Evolutionary conservation across 2,113 vertebrate genomes (phyloP).

Genomic region (Centropristis striata): DNA sequence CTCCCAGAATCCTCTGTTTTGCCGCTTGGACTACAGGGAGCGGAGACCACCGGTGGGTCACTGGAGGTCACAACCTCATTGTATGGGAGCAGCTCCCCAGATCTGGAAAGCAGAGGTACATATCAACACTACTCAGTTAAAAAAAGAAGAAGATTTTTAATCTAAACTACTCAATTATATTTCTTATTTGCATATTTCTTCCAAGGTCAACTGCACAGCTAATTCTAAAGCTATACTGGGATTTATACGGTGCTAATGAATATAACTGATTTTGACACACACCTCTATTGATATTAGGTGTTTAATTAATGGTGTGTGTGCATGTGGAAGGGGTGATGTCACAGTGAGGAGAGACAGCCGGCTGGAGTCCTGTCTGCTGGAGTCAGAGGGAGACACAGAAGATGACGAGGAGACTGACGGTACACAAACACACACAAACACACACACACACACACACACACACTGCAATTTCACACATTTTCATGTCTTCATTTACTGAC

Average conservation of each 20-base stretch:
- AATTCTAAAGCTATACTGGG: constrained; percentile 22
- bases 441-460: constrained; percentile 25
- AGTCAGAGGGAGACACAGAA: constrained; percentile 82
- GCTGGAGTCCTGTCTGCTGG: constrained; percentile 74
- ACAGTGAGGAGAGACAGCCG: constrained; percentile 77
- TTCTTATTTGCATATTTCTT: constrained; percentile 56
- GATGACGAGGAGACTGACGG: constrained; percentile 75
- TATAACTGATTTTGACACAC: constrained; percentile 29
- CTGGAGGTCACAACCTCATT: constrained; percentile 80
- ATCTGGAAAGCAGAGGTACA: constrained; percentile 77
- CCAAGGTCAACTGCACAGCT: constrained; percentile 33
- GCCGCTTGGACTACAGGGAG: constrained; percentile 85
- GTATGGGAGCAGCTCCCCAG: constrained; percentile 87
- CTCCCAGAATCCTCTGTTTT: constrained; percentile 86
- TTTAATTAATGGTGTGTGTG: constrained; percentile 41
- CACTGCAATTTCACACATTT: constrained; percentile 26
- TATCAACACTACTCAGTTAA: constrained; percentile 1
- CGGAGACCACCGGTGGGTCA: constrained; percentile 87
- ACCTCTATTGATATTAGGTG: constrained; percentile 20
- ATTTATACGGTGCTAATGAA: constrained; percentile 14
- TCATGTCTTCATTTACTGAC: constrained; percentile 24
- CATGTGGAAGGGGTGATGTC: constrained; percentile 83
- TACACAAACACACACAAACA: no score
- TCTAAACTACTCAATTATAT: constrained; percentile 16
- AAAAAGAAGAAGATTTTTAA: not conserved